Evolutionary conservation across 1,140 invertebrate genomes (phyloP), one percentile per base, ranked within the genome.

Genomic region (Glossosoma conforme): DNA sequence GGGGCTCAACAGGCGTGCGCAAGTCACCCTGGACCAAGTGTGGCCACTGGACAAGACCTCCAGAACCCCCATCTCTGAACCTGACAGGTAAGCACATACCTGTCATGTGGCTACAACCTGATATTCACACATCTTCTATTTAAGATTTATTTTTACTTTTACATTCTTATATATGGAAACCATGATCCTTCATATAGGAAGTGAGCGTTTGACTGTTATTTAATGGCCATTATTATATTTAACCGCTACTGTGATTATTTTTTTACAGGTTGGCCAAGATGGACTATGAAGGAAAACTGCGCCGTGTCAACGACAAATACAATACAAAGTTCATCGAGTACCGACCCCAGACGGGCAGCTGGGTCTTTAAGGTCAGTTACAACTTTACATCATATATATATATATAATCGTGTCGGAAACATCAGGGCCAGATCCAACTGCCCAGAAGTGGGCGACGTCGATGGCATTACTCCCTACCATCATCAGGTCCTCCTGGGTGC

Each of bases 241-340:
- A n/a, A n/a, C n/a, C n/a, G n/a, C n/a, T n/a, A n/a, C n/a, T n/a
- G n/a, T n/a, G n/a, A 9, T 44, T 2, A 32, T 14, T 8, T 44
- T 2, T 42, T 1, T 50, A 2, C 60, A 72, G 71, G 43, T 66
- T 98, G 1, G 65, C 78, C 4, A 77, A 80, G 28, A 87, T 97
- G 81, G 85, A 91, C 61, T 99, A 93, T 72, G 83, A 91, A 61
- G 86, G 83, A 10, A 93, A 91, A 63, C 66, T 99, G 30, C 82
- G 91, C 30, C 76, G 83, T 38, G 85, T 89, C 2, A 93, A 92
- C 48, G 80, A 83, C 36, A 93, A 91, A 63, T 83, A 97, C 60
- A 85, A 85, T 41, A 91, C 91, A 0, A 82, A 83, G 38, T 98
- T 99, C 65, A 82, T 97, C 11, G 95, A 98, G 62, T 99, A 98